Conservation (phyloP, 2,888 invertebrate species). For the Polymixis flavicincta region DNA sequence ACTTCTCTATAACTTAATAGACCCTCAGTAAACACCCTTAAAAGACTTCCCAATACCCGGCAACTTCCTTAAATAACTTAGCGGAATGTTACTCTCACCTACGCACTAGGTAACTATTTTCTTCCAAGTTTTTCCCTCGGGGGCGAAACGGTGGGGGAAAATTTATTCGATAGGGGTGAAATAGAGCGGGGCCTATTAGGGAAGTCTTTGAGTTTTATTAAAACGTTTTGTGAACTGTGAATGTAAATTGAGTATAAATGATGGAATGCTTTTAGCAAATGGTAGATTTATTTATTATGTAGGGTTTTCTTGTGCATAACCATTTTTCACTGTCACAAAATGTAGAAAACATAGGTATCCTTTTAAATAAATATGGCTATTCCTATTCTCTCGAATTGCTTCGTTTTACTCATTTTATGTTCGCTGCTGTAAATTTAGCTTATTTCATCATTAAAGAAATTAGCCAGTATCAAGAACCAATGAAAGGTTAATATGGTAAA, state of each 20-base stretch:
- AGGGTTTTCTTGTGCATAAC: no score
- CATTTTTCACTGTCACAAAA: not conserved
- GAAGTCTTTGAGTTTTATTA: constrained; percentile 31
- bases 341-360: not conserved
- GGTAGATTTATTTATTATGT: not conserved
- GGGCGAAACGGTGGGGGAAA: constrained; percentile 6
- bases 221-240: constrained; percentile 6
- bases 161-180: constrained; percentile 52
- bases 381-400: no score
- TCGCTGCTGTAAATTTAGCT: no score
- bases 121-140: constrained; percentile 36
- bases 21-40: constrained; percentile 25
- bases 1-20: constrained; percentile 8
- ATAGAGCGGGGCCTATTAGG: constrained; percentile 40
- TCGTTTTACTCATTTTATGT: not conserved
- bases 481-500: no score
- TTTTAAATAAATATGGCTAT: not conserved
- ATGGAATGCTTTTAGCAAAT: not conserved
- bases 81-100: constrained; percentile 48
- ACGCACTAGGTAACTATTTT: constrained; percentile 21
- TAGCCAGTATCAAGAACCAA: no score
- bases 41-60: constrained; percentile 11
- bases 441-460: no score
- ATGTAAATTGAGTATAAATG: not conserved
- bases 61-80: constrained; percentile 51